phyloP scores from a whole-genome alignment of 2,113 vertebrate species.

The Lampris incognitus region DNA sequence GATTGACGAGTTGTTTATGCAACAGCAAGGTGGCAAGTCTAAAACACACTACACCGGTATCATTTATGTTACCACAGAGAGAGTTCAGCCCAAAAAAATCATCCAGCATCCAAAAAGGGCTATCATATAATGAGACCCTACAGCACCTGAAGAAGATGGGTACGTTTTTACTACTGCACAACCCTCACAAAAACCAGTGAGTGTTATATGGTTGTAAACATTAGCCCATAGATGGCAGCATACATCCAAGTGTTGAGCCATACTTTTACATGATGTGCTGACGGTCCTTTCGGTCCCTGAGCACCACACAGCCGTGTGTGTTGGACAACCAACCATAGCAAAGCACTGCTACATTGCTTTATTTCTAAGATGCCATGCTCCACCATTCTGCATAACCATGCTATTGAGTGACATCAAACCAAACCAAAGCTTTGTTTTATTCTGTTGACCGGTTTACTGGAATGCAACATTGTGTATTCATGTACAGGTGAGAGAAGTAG shows the following conservation, averaged over 20 bases:
- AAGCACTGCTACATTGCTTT: slow-evolving; percentile 9
- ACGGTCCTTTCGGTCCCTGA: slow-evolving; percentile 84
- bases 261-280: slow-evolving; percentile 50
- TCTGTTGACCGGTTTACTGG: neutral
- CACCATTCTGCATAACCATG: neutral
- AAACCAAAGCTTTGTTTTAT: neutral
- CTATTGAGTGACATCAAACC: too few relatives aligned
- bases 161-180: neutral
- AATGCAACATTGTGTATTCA: neutral
- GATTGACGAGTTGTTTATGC: too few relatives aligned
- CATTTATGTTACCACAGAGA: too few relatives aligned
- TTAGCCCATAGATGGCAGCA: slow-evolving; percentile 81
- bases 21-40: too few relatives aligned
- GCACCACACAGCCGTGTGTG: slow-evolving; percentile 70
- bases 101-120: too few relatives aligned
- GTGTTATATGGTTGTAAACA: neutral
- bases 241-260: slow-evolving; percentile 36
- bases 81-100: too few relatives aligned
- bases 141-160: neutral
- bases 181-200: neutral
- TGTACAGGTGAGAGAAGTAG: neutral
- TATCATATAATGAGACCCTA: neutral
- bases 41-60: too few relatives aligned
- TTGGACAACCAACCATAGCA: slow-evolving; percentile 35
- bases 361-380: neutral